Conservation (phyloP, 2,113 vertebrate species). For the Tachysurus fulvidraco region DNA sequence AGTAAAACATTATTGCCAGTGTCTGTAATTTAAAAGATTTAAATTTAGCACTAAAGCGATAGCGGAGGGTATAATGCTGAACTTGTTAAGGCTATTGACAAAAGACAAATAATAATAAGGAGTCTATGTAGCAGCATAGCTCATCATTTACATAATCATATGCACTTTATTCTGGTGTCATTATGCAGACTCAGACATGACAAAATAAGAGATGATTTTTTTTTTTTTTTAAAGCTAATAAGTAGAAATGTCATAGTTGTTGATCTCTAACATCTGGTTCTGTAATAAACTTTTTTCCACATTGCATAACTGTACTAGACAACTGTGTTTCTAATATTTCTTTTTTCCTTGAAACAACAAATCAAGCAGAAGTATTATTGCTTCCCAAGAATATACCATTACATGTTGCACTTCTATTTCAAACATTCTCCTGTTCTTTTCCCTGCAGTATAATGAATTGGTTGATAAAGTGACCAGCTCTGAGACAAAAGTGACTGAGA, state of each 20-base stretch:
- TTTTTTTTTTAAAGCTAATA: neutral
- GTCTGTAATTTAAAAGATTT: neutral
- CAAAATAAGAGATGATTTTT: too few relatives aligned
- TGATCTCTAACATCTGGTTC: neutral
- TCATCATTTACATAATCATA: neutral
- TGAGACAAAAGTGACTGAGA: slow-evolving; percentile 93
- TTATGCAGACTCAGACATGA: neutral
- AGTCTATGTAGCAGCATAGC: neutral
- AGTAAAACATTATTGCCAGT: neutral
- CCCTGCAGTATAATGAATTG: slow-evolving; percentile 82
- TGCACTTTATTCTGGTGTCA: neutral
- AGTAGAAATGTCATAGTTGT: neutral
- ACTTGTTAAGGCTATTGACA: neutral
- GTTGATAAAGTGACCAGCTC: slow-evolving; percentile 90
- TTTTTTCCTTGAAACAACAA: too few relatives aligned
- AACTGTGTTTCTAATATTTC: neutral
- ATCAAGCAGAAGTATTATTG: neutral
- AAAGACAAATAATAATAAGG: neutral
- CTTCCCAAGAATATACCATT: neutral
- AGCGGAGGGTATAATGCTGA: neutral
- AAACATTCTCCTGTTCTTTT: slow-evolving; percentile 21
- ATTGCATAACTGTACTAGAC: neutral
- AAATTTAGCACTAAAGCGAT: too few relatives aligned
- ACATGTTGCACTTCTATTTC: neutral
- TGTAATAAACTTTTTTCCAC: neutral